Evolutionary conservation across 1,140 invertebrate genomes (phyloP).

Genomic region (Pemphigus obesinymphae): DNA sequence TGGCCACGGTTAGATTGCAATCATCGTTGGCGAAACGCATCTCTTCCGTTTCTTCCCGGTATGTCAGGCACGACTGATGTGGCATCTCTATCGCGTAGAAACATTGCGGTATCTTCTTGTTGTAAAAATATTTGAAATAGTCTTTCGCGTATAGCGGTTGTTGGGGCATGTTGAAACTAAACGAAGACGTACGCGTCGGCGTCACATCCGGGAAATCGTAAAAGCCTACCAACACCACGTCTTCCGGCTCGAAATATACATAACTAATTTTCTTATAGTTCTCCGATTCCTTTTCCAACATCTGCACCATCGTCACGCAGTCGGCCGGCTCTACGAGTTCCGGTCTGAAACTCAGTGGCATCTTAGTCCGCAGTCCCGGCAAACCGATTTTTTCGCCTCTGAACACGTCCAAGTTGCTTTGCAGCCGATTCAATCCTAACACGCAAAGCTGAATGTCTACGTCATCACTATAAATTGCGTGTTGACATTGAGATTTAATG

Average conservation of each 20-base stretch:
- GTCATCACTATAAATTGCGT: not conserved
- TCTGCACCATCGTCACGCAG: not conserved
- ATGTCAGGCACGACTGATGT: not conserved
- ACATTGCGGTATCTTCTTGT: not conserved
- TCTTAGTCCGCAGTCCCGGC: not conserved
- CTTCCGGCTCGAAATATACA: not conserved
- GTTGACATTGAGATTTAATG: not conserved
- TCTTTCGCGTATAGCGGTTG: not conserved
- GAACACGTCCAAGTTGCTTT: not conserved
- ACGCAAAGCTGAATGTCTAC: not conserved
- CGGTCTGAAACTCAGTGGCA: not conserved
- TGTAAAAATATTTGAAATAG: not conserved
- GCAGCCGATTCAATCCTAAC: not conserved
- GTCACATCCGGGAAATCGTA: not conserved
- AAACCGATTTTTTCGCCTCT: not conserved
- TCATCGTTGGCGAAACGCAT: not conserved
- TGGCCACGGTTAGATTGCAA: not conserved
- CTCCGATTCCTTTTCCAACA: conserved; percentile 7
- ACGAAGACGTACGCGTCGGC: not conserved
- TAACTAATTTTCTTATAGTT: not conserved
- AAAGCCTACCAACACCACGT: not conserved
- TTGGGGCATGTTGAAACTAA: not conserved
- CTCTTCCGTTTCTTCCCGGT: not conserved
- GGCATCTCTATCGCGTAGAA: not conserved
- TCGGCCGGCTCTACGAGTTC: not conserved